phyloP scores from a whole-genome alignment of 2,113 vertebrate species.

The Ceyx margarethae region DNA sequence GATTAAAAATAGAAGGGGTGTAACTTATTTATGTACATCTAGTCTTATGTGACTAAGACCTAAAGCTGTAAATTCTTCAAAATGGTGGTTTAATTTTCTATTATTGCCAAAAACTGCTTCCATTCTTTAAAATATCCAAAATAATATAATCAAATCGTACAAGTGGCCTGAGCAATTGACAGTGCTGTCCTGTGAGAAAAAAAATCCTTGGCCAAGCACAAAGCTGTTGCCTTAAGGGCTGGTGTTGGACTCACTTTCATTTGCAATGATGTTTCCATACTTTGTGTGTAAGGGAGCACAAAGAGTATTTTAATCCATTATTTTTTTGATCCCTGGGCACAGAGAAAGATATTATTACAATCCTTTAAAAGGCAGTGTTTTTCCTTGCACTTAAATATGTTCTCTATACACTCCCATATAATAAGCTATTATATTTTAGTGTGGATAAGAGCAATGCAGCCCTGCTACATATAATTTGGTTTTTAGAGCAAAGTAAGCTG shows the following conservation, averaged over 20 bases:
- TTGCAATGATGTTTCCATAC: background rate
- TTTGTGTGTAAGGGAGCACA: background rate
- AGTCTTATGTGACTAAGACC: background rate
- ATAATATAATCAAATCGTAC: background rate
- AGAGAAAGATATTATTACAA: background rate
- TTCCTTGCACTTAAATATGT: background rate
- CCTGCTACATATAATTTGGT: background rate
- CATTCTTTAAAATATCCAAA: background rate
- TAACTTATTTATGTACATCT: background rate
- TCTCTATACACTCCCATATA: fast-evolving
- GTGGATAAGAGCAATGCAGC: background rate
- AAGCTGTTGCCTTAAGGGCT: background rate
- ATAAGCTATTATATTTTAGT: background rate
- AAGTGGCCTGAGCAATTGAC: background rate
- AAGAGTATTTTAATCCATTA: background rate
- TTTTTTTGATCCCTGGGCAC: background rate
- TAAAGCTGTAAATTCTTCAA: background rate
- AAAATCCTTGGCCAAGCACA: background rate
- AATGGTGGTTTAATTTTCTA: background rate
- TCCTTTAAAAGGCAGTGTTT: background rate
- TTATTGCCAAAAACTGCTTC: background rate
- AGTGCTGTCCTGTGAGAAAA: background rate
- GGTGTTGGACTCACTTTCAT: fast-evolving
- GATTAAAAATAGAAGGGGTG: background rate
- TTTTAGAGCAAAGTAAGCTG: background rate